Evolutionary conservation across 1,140 invertebrate genomes (phyloP), one percentile per base, ranked within the genome.

Genomic region (Drosophila mauritiana): DNA sequence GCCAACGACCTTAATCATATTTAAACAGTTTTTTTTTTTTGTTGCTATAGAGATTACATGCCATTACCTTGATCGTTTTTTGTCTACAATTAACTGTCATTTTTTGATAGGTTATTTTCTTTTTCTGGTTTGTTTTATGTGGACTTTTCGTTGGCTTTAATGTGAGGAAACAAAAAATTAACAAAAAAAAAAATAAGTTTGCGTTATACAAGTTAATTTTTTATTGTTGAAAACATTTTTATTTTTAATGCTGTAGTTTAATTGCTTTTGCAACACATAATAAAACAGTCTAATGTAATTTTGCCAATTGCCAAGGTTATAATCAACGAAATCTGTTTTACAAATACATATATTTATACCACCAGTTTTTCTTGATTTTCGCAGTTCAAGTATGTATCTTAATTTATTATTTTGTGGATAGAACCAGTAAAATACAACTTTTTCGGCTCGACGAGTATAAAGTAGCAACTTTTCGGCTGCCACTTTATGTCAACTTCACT

Each of bases 11-110:
- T 85, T 77, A 73, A 86, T 78, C 63, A 74, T 81, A 81, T 85
- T 85, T 73, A 80, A 75, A 84, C 65, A 62, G 37, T 48, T 76
- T 73, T 76, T 77, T 62, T 58, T 46, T 68, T 61, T 45, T 40
- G 81, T 46, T 80, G 34, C 51, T 58, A 27, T 54, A 56, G 59
- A 61, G 74, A 81, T 81, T 85, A 72, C 62, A 62, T 57, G 64
- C 37, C 52, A 85, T 85, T 85, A 81, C 78, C 82, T 86, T 86
- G 82, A 78, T 85, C 69, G 54, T 57, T 84, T 79, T 79, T 77
- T 73, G 68, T 72, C 57, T 70, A 81, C 77, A 85, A 81, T 85
- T 85, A 86, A 86, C 78, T 81, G 78, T 72, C 61, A 75, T 80
- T 74, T 78, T 72, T 39, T 15, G 25, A 78, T 45, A 58, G 31